Conservation (phyloP, 2,888 invertebrate species). For the Lathronympha strigana region DNA sequence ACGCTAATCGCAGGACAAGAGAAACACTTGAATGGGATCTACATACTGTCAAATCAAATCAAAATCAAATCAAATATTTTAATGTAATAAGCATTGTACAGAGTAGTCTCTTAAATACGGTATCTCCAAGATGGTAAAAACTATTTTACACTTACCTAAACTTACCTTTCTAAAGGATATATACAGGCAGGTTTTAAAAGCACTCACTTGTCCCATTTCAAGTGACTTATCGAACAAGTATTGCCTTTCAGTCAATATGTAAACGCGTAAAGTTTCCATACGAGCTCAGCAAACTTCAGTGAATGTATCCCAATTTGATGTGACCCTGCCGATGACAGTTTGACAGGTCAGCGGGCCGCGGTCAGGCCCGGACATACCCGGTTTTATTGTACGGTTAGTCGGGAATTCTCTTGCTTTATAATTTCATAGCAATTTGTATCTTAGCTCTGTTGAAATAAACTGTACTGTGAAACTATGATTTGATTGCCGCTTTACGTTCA, state of each 20-base stretch:
- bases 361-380: conserved; percentile 6
- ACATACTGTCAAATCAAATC: too few species aligned
- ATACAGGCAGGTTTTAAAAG: too few species aligned
- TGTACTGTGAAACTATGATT: background rate
- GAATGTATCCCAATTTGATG: conserved; percentile 26
- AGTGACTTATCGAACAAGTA: too few species aligned
- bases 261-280: background rate
- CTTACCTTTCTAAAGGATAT: too few species aligned
- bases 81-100: too few species aligned
- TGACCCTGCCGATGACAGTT: conserved; percentile 35
- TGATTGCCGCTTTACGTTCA: background rate
- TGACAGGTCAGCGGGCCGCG: conserved; percentile 27
- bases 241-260: background rate
- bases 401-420: background rate
- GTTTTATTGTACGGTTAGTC: conserved; percentile 18
- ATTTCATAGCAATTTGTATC: background rate
- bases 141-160: too few species aligned
- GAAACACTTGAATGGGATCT: too few species aligned
- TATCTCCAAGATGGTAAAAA: too few species aligned
- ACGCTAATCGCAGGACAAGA: too few species aligned
- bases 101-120: too few species aligned
- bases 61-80: too few species aligned
- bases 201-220: too few species aligned
- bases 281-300: conserved; percentile 8
- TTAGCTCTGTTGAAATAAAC: background rate